These are phyloP conservation scores for Agrilus mali DNA, from an alignment of 2,888 invertebrate species.

Conservation along the genomic window DNA sequence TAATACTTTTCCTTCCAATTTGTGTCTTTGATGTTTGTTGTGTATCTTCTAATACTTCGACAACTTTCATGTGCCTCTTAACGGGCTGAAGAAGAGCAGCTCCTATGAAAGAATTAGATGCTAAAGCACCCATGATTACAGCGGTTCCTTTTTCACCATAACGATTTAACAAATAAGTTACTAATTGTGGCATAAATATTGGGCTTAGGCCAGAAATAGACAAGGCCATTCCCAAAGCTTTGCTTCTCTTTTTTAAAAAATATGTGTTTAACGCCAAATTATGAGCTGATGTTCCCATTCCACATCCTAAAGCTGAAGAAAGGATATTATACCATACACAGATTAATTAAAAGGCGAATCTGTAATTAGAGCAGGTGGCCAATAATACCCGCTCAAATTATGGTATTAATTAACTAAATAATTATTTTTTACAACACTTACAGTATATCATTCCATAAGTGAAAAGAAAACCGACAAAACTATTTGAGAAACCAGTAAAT, in stretches of 20 bases:
- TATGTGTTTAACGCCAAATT: constrained; percentile 47
- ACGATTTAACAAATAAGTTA: constrained; percentile 40
- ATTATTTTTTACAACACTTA: too few relatives aligned
- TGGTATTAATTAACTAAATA: too few relatives aligned
- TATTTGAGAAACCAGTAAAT: constrained; percentile 42
- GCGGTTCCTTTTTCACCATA: constrained; percentile 49
- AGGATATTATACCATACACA: too few relatives aligned
- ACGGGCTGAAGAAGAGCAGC: constrained; percentile 54
- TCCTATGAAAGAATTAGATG: too few relatives aligned
- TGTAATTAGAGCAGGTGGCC: too few relatives aligned
- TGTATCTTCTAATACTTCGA: constrained; percentile 9
- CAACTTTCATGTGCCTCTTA: constrained; percentile 45
- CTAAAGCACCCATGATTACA: constrained; percentile 45
- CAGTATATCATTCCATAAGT: constrained; percentile 43
- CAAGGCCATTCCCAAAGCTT: constrained; percentile 50
- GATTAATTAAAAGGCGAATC: too few relatives aligned
- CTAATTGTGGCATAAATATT: constrained; percentile 49
- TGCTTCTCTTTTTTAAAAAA: constrained; percentile 39
- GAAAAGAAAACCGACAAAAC: constrained; percentile 46
- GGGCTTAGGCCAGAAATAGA: constrained; percentile 52
- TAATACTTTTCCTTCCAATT: background rate
- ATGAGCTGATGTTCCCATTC: constrained; percentile 46
- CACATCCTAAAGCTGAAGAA: constrained; percentile 46
- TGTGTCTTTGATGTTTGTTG: background rate
- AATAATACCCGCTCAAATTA: too few relatives aligned